Percentiles rank a stretch among this genome's conserved stretches.
phyloP scores from a whole-genome alignment of 2,888 invertebrate species.

The Drosophila eohydei region DNA sequence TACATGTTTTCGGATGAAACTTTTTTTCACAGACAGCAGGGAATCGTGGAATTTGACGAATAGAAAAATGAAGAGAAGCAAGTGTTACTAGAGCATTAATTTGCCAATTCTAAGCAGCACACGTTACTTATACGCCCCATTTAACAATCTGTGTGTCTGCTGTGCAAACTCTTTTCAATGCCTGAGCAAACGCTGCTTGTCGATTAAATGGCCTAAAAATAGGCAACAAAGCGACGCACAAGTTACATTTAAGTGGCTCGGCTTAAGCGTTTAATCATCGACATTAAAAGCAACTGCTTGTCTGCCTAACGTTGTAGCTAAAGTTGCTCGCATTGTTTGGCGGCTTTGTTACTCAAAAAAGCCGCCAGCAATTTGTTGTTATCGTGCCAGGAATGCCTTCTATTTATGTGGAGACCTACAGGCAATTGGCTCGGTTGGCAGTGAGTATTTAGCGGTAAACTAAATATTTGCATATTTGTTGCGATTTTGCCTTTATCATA shows the following conservation, averaged over 20 bases:
- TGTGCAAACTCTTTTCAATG: constrained; percentile 53
- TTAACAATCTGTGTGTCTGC: constrained; percentile 52
- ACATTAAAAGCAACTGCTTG: constrained; percentile 72
- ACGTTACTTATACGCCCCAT: constrained; percentile 72
- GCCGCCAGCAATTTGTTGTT: constrained; percentile 39
- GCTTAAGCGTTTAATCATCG: constrained; percentile 64
- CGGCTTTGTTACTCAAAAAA: constrained; percentile 24
- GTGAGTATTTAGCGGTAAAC: constrained; percentile 42
- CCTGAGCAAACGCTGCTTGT: constrained; percentile 28
- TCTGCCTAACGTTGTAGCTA: constrained; percentile 24
- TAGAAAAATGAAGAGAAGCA: constrained; percentile 13
- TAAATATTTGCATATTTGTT: constrained; percentile 57
- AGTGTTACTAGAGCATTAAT: constrained; percentile 56
- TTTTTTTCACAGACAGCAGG: constrained; percentile 26
- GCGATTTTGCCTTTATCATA: constrained; percentile 14
- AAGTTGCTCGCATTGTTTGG: constrained; percentile 33
- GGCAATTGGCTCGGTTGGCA: constrained; percentile 27
- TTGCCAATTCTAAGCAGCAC: constrained; percentile 56
- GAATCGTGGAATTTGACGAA: constrained; percentile 25
- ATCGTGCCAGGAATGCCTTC: constrained; percentile 16
- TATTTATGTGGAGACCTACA: constrained; percentile 28
- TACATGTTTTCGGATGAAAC: constrained; percentile 15
- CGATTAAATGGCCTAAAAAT: constrained; percentile 68
- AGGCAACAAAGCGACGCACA: constrained; percentile 63
- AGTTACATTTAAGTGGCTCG: constrained; percentile 57